Conservation (phyloP, 2,113 vertebrate genomes). For the Salvelinus sp. region DNA sequence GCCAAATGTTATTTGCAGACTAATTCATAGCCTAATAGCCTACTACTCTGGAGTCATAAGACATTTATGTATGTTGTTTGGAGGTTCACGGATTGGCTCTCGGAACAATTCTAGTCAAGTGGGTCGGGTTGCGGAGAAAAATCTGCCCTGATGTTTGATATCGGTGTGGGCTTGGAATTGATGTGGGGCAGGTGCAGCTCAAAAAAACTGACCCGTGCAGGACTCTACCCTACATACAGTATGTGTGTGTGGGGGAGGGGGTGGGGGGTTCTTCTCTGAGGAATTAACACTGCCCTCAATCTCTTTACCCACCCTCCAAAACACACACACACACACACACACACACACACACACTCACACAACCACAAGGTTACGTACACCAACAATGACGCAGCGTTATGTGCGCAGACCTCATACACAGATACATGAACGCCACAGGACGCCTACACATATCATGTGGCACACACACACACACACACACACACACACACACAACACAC, state of each 20-base stretch:
- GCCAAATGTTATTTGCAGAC: too few species aligned
- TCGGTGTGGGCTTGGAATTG: too few species aligned
- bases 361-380: constrained; percentile 1
- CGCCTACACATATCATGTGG: neutral
- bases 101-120: too few species aligned
- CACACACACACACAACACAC: neutral
- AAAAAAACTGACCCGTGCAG: too few species aligned
- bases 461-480: neutral
- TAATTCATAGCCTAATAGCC: too few species aligned
- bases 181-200: too few species aligned
- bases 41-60: too few species aligned
- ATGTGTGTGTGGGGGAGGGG: neutral
- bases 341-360: constrained; percentile 24
- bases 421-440: constrained; percentile 2
- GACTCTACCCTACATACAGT: neutral
- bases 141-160: too few species aligned
- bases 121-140: too few species aligned
- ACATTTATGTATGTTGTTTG: too few species aligned
- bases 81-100: too few species aligned
- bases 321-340: constrained; percentile 25
- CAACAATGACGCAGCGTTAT: neutral
- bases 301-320: constrained; percentile 29
- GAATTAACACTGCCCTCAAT: constrained; percentile 37
- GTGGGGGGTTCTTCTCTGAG: constrained; percentile 8
- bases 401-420: constrained; percentile 32